Evolutionary conservation across 2,888 invertebrate genomes (phyloP).

Genomic region (Drosophila vallismaia): DNA sequence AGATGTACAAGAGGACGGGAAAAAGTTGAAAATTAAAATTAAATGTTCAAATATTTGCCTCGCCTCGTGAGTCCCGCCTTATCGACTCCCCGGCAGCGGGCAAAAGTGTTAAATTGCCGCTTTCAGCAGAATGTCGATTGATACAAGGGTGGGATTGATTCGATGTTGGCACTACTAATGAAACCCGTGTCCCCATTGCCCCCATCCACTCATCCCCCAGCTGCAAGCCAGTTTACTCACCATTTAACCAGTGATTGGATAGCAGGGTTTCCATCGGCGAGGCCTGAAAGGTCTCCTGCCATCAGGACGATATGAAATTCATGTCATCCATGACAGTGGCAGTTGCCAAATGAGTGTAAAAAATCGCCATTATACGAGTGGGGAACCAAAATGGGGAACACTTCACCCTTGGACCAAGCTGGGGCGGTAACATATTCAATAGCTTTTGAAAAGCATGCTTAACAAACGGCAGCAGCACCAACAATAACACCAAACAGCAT

Average conservation of each 20-base stretch:
- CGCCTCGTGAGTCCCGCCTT: conserved; percentile 31
- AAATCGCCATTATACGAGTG: conserved; percentile 65
- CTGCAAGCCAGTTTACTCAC: conserved; percentile 66
- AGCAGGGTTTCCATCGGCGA: conserved; percentile 44
- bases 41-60: conserved; percentile 67
- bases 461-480: conserved; percentile 55
- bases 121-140: conserved; percentile 64
- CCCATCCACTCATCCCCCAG: conserved; percentile 8
- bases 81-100: conserved; percentile 31
- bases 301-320: conserved; percentile 38
- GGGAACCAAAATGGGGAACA: conserved; percentile 8
- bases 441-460: conserved; percentile 74
- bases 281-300: conserved; percentile 15
- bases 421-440: conserved; percentile 69
- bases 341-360: conserved; percentile 65
- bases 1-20: conserved; percentile 12
- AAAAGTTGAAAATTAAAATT: conserved; percentile 61
- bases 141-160: conserved; percentile 40
- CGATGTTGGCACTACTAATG: conserved; percentile 61
- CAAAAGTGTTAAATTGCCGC: conserved; percentile 67
- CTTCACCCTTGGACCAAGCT: conserved; percentile 17
- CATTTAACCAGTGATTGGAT: conserved; percentile 78
- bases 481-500: conserved; percentile 40
- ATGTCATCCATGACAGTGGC: conserved; percentile 25
- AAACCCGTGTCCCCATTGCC: conserved; percentile 43